Evolutionary conservation across 2,888 invertebrate species (phyloP), one percentile per base, ranked within the genome.

Genomic region (Phortica okadai): DNA sequence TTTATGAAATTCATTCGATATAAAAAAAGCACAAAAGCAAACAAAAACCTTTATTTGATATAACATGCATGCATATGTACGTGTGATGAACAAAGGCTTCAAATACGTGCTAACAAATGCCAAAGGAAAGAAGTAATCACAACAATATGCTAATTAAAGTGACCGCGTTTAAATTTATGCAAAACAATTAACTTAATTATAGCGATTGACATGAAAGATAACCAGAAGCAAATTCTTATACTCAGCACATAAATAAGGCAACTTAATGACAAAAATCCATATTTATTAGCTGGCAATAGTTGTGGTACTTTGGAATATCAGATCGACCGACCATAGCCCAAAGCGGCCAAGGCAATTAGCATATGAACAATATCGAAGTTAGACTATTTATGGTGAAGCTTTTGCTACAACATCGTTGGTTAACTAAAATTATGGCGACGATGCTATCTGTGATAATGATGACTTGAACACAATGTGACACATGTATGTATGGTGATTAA

Each of bases 151-250:
- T 84, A 82, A 87, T 85, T 87, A 84, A 87, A 80, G 80, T 81
- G 86, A 80, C 80, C 86, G 84, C 83, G 82, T 84, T 85, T 69
- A 82, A 81, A 82, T 82, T 14, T 74, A 87, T 82, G 80, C 85
- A 82, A 82, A 79, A 84, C 80, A 87, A 85, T 87, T 84, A 85
- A 84, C 80, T 84, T 79, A 80, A 82, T 80, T 81, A 77, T 75
- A 77, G 76, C 78, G 82, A 84, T 84, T 80, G 82, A 74, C 80
- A 77, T 75, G 69, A 16, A 11, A 66, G 82, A 84, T 85, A 81
- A 77, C 73, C 76, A 45, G 73, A 73, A 66, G 64, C 74, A 45
- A 81, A 73, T 76, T 79, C 81, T 69, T 70, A 70, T 70, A 70
- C 70, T 70, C 70, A 54, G 70, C 70, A 70, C 70, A 70, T 70